Percentiles rank a stretch among this genome's conserved stretches.
These are phyloP conservation scores for Cremastinae sp. DNA, from an alignment of 2,888 invertebrate genomes.

Conservation along the genomic window DNA sequence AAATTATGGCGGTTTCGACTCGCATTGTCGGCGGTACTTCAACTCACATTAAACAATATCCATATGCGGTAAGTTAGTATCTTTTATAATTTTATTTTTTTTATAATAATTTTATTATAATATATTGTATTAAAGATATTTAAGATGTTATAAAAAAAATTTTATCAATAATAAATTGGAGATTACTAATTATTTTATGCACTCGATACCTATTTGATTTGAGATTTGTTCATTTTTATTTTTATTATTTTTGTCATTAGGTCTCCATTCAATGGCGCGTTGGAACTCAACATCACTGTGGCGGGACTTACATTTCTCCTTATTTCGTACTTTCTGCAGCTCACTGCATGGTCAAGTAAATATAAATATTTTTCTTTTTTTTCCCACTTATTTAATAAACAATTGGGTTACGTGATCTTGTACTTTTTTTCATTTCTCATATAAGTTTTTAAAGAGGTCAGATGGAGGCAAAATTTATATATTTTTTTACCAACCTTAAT, in stretches of 20 bases:
- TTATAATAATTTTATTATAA: slow-evolving; percentile 11
- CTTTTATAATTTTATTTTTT: slow-evolving; percentile 5
- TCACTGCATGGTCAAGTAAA: slow-evolving; percentile 74
- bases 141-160: too few relatives aligned
- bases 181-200: too few relatives aligned
- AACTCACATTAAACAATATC: slow-evolving; percentile 67
- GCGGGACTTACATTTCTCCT: slow-evolving; percentile 72
- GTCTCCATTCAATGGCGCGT: slow-evolving; percentile 69
- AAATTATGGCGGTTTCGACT: slow-evolving; percentile 39
- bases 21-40: slow-evolving; percentile 70
- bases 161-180: too few relatives aligned
- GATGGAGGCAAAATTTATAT: too few relatives aligned
- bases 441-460: too few relatives aligned
- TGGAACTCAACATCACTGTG: slow-evolving; percentile 68
- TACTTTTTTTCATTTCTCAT: too few relatives aligned
- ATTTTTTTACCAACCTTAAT: too few relatives aligned
- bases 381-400: too few relatives aligned
- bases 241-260: slow-evolving; percentile 42
- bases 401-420: too few relatives aligned
- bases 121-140: not conserved
- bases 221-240: not conserved
- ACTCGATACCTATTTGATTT: too few relatives aligned
- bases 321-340: slow-evolving; percentile 75
- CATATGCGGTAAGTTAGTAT: slow-evolving; percentile 66
- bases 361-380: slow-evolving; percentile 8